phyloP scores from a whole-genome alignment of 2,888 invertebrate species.

The Elmis aenea region DNA sequence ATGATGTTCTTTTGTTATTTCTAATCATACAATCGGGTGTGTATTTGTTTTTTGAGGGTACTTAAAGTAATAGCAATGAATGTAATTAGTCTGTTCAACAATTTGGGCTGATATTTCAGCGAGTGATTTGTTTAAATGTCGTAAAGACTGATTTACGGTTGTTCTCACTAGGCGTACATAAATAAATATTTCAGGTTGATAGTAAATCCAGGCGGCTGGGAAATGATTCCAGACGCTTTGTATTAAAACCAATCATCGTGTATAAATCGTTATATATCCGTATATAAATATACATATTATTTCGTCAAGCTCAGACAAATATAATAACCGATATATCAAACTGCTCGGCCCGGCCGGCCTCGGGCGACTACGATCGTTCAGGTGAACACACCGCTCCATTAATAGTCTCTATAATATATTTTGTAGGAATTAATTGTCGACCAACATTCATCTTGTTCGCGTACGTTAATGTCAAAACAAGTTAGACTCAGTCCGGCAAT shows the following conservation, averaged over 20 bases:
- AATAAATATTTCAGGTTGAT: too few relatives aligned
- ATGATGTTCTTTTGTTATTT: too few relatives aligned
- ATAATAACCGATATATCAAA: conserved; percentile 36
- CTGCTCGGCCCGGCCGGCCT: conserved; percentile 25
- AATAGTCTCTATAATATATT: conserved; percentile 40
- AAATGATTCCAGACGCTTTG: neutral
- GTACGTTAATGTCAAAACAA: conserved; percentile 40
- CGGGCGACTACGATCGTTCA: conserved; percentile 37
- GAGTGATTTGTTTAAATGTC: too few relatives aligned
- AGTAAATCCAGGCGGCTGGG: too few relatives aligned
- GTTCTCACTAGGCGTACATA: too few relatives aligned
- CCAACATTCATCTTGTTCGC: conserved; percentile 38
- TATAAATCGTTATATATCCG: conserved; percentile 1
- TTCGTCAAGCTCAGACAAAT: conserved; percentile 39
- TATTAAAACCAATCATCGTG: neutral
- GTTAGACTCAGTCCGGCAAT: conserved; percentile 33
- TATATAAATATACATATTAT: conserved; percentile 37
- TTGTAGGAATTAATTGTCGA: conserved; percentile 42
- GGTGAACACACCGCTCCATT: conserved; percentile 36
- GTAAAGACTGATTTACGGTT: too few relatives aligned
- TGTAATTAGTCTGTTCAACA: too few relatives aligned
- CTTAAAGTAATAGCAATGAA: too few relatives aligned
- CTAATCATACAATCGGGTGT: too few relatives aligned
- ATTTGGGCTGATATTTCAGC: too few relatives aligned
- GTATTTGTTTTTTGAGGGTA: too few relatives aligned